Evolutionary conservation across 2,888 invertebrate genomes (phyloP), one percentile per base, ranked within the genome.

Genomic region (Odontocerum albicorne): DNA sequence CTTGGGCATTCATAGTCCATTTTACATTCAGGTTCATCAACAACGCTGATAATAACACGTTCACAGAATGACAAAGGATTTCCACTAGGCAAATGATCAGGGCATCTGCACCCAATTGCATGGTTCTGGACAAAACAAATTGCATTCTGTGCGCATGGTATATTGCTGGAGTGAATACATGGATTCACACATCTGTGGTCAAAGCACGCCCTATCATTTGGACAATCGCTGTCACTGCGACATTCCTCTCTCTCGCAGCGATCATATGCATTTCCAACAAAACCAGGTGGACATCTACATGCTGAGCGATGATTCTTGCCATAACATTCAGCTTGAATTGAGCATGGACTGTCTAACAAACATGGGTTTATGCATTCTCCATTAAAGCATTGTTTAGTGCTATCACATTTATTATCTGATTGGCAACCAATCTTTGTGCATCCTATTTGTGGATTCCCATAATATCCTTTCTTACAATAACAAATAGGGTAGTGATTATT

Each of bases 401-500:
- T 81, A n/a, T 83, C 73, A 67, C 94, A 94, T 69, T 93, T 92
- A 35, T 81, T 83, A 68, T 94, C 91, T 16, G 86, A 84, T 67
- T 87, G 83, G 68, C 95, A 95, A 46, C 89, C 90, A 66, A 90
- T 80, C 79, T 89, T 88, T 19, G 81, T 76, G 66, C 94, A 94
- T 44, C 89, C 90, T 50, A 80, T 79, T 72, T 90, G 90, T 15
- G 92, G 90, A 71, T 92, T 91, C 66, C 93, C 94, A 33, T 90
- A 90, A 70, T 84, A 92, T 44, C 91, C 92, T 31, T 86, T 81
- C 65, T 83, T 81, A 69, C 94, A 95, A 65, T 81, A 86, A 69
- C 94, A 95, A 12, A 89, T 86, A 12, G 93, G 91, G 71, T 91
- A 90, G 68, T 95, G 94, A 70, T 90, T 85, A 47, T 83, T 76